Percentiles rank a stretch among this genome's conserved stretches.
Conservation (phyloP, 2,113 vertebrate species). For the Nansenia antarctica region DNA sequence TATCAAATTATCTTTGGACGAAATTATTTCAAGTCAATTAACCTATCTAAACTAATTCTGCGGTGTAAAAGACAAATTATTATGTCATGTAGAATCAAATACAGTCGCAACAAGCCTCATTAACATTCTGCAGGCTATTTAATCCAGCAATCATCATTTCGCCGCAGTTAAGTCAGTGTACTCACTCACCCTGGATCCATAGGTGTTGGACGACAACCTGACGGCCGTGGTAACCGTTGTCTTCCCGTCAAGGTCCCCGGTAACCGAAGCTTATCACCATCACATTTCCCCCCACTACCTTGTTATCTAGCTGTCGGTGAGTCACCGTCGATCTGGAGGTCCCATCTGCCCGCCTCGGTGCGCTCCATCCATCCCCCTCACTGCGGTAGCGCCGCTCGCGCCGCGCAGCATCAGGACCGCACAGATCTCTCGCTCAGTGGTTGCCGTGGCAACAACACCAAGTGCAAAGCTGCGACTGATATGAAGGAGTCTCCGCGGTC, state of each 20-base stretch:
- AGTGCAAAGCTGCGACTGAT: neutral
- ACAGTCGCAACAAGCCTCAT: neutral
- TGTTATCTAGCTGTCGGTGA: constrained; percentile 38
- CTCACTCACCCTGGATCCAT: constrained; percentile 31
- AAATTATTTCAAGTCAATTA: too few relatives aligned
- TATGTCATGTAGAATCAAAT: neutral
- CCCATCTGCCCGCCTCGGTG: constrained; percentile 47
- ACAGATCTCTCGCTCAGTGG: constrained; percentile 48
- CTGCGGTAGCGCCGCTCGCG: constrained; percentile 55
- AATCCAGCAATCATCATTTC: constrained; percentile 5
- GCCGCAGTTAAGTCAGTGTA: constrained; percentile 25
- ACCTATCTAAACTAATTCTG: too few relatives aligned
- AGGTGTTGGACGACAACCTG: neutral
- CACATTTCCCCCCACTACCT: constrained; percentile 7
- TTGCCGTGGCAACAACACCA: constrained; percentile 70
- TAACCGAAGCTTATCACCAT: constrained; percentile 3
- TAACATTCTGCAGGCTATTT: neutral
- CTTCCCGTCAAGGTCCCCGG: constrained; percentile 9
- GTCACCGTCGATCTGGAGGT: constrained; percentile 61
- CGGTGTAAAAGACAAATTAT: neutral
- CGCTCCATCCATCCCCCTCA: constrained; percentile 58
- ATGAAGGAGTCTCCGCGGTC: neutral
- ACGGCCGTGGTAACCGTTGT: neutral
- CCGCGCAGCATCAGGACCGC: constrained; percentile 47
- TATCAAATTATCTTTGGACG: neutral